Conservation (phyloP, 2,113 vertebrate genomes). For the Gobiocypris rarus region DNA sequence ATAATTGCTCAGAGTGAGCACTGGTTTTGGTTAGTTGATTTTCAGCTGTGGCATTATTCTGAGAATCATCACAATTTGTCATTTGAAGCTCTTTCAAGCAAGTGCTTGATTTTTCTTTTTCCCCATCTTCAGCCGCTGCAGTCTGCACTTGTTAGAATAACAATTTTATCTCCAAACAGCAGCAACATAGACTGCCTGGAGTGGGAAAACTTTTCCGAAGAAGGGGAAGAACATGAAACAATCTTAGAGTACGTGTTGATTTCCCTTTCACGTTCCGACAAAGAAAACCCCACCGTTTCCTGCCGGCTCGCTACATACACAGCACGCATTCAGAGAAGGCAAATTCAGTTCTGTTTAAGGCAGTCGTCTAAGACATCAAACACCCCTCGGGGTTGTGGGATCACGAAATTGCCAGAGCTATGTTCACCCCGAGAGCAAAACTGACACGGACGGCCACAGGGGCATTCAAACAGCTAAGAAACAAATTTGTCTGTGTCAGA, state of each 20-base stretch:
- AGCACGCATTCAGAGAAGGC: background rate
- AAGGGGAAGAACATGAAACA: conserved; percentile 15
- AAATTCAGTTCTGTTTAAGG: conserved; percentile 13
- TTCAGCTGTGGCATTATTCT: conserved; percentile 1
- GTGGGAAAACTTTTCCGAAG: conserved; percentile 15
- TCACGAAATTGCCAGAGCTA: conserved; percentile 8
- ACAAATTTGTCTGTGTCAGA: conserved; percentile 14
- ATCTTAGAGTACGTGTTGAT: background rate
- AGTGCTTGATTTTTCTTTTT: background rate
- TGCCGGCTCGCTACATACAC: background rate
- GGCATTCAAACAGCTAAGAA: conserved; percentile 18
- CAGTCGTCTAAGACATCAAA: conserved; percentile 5
- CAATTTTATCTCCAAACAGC: conserved; percentile 18
- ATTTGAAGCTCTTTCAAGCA: conserved; percentile 1
- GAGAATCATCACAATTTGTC: background rate
- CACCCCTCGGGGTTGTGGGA: background rate
- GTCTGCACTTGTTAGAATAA: conserved; percentile 21
- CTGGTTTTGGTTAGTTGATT: background rate
- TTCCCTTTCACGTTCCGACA: conserved; percentile 1
- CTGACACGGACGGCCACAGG: conserved; percentile 11
- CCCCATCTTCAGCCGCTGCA: background rate
- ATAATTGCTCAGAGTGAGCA: background rate
- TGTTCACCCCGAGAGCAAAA: conserved; percentile 12
- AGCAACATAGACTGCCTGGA: conserved; percentile 12
- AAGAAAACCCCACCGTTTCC: conserved; percentile 11